Evolutionary conservation across 1,140 invertebrate species (phyloP).

Genomic region (Ceratina calcarata): DNA sequence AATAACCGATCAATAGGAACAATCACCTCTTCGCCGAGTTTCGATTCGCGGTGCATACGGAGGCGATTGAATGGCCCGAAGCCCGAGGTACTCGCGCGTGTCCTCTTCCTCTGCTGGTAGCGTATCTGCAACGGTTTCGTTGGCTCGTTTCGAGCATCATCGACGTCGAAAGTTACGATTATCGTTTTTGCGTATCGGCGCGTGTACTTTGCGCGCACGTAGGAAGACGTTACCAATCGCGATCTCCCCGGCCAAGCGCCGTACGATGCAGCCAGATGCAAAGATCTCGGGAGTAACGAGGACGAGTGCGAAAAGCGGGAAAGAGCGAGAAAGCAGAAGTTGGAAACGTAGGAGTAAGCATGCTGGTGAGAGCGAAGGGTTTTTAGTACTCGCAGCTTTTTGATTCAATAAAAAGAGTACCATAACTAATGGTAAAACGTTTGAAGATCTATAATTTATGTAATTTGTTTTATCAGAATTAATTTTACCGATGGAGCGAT

Average conservation of each 20-base stretch:
- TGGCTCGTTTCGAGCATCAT: constrained; percentile 51
- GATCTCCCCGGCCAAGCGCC: background rate
- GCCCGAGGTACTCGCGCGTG: constrained; percentile 37
- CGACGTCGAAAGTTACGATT: constrained; percentile 63
- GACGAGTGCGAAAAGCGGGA: constrained; percentile 21
- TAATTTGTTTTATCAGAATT: too few relatives aligned
- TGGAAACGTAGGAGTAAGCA: constrained; percentile 52
- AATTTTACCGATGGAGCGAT: too few relatives aligned
- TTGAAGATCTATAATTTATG: too few relatives aligned
- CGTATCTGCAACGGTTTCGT: constrained; percentile 2
- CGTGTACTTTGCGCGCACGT: constrained; percentile 19
- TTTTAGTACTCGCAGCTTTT: too few relatives aligned
- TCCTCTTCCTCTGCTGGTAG: constrained; percentile 8
- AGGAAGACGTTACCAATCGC: constrained; percentile 39
- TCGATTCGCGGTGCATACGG: constrained; percentile 5
- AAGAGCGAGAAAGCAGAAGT: constrained; percentile 21
- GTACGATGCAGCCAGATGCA: too few relatives aligned
- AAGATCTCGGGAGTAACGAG: background rate
- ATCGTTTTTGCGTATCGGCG: constrained; percentile 45
- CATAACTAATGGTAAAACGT: too few relatives aligned
- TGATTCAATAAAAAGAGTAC: too few relatives aligned
- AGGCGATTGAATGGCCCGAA: constrained; percentile 21
- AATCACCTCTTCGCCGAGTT: background rate
- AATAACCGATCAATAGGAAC: background rate
- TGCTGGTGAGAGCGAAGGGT: constrained; percentile 2